phyloP scores from a whole-genome alignment of 2,113 vertebrate species.

The Lanius collurio region DNA sequence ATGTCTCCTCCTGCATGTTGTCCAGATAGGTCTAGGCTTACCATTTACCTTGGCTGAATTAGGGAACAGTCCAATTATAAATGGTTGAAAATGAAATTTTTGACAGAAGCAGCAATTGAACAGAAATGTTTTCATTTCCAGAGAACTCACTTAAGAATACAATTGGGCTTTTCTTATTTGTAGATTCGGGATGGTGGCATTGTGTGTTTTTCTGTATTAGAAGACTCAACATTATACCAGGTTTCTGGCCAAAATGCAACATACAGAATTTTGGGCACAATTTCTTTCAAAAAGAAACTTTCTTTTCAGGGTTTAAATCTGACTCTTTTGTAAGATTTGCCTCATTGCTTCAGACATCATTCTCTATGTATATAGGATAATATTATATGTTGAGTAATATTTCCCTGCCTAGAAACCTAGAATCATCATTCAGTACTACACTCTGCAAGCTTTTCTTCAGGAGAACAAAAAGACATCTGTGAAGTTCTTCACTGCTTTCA shows the following conservation, averaged over 20 bases:
- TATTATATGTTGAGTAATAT: neutral
- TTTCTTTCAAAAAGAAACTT: neutral
- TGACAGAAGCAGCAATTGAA: neutral
- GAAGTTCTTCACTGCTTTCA: neutral
- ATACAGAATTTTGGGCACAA: neutral
- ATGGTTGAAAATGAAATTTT: neutral
- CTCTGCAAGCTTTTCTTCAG: neutral
- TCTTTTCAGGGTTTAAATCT: neutral
- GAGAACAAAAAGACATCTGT: slow-evolving; percentile 27
- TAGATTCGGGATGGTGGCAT: neutral
- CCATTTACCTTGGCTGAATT: neutral
- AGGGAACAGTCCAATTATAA: neutral
- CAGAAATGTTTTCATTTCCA: neutral
- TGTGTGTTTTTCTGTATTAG: neutral
- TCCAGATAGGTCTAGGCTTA: neutral
- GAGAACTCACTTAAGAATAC: neutral
- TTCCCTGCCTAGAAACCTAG: neutral
- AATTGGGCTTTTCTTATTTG: neutral
- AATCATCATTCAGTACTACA: neutral
- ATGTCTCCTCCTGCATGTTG: neutral
- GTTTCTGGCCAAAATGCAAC: neutral
- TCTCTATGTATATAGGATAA: neutral
- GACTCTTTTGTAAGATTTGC: neutral
- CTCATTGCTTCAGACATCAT: neutral
- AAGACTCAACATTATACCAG: neutral